A percentile compares a stretch with the other conserved stretches of the same genome.
phyloP scores from a whole-genome alignment of 2,888 invertebrate species.

The Caenorhabditis panamensis region DNA sequence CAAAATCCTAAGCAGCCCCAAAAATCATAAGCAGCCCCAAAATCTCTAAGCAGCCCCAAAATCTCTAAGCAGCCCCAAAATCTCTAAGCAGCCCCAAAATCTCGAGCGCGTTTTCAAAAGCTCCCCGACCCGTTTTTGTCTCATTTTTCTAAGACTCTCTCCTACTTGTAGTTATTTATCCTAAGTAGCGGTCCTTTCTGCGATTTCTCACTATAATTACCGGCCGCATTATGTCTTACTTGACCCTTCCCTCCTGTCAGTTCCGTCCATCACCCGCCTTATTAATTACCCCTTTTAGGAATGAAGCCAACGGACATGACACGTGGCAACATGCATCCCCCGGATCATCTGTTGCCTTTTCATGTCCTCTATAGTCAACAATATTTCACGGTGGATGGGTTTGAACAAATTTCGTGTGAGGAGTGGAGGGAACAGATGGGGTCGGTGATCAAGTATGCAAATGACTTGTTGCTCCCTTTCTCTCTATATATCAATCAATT shows the following conservation, averaged over 20 bases:
- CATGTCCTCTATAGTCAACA: background rate
- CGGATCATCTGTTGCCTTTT: constrained; percentile 1
- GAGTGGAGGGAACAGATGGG: constrained; percentile 29
- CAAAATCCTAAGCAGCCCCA: no score
- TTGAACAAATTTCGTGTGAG: background rate
- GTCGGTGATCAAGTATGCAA: constrained; percentile 32
- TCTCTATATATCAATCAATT: constrained; percentile 4
- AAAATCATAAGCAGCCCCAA: no score
- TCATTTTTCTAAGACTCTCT: no score
- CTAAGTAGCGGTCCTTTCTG: background rate
- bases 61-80: no score
- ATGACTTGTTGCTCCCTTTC: constrained; percentile 10
- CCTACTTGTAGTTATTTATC: constrained; percentile 9
- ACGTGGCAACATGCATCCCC: background rate
- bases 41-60: no score
- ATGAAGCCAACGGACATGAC: no score
- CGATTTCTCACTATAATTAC: constrained; percentile 27
- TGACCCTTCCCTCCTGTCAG: constrained; percentile 6
- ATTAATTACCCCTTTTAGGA: constrained; percentile 10
- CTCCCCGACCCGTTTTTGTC: no score
- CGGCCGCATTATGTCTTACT: background rate
- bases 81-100: no score
- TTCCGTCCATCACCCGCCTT: background rate
- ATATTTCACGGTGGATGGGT: constrained; percentile 39
- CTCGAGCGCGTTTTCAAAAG: no score